These are phyloP conservation scores for Falco concolor DNA, from an alignment of 2,797 vertebrate species.

Conservation along the genomic window DNA sequence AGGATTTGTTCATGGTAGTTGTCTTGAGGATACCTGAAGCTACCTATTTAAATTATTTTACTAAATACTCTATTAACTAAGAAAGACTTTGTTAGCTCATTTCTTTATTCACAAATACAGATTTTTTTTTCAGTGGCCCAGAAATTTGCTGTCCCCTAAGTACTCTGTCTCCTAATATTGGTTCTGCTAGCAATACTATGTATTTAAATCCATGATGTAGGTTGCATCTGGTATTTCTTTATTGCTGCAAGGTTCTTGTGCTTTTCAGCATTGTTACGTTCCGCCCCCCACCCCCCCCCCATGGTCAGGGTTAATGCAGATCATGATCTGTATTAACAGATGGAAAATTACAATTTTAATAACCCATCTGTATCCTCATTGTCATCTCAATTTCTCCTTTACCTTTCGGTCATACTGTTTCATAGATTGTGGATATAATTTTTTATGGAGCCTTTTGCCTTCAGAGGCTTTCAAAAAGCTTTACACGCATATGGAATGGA, in stretches of 20 bases:
- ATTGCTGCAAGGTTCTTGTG: background rate
- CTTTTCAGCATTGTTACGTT: background rate
- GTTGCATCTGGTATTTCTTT: background rate
- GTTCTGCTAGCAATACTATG: background rate
- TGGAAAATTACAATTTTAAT: background rate
- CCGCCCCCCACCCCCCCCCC: background rate
- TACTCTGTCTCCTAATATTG: background rate
- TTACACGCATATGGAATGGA: background rate
- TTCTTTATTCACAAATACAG: background rate
- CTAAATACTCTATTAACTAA: background rate
- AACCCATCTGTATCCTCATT: background rate
- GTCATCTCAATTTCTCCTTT: background rate
- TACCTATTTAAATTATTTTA: background rate
- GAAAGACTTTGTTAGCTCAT: background rate
- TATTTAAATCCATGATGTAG: background rate
- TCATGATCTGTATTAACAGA: background rate
- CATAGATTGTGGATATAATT: background rate
- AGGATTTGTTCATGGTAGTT: background rate
- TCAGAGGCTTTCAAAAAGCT: background rate
- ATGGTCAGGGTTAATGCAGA: background rate
- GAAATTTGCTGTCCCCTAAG: background rate
- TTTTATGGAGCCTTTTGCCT: background rate
- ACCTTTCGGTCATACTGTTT: background rate
- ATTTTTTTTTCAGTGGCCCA: background rate
- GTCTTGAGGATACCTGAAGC: background rate